Conservation (phyloP, 2,888 invertebrate species). For the Netelia melanura region DNA sequence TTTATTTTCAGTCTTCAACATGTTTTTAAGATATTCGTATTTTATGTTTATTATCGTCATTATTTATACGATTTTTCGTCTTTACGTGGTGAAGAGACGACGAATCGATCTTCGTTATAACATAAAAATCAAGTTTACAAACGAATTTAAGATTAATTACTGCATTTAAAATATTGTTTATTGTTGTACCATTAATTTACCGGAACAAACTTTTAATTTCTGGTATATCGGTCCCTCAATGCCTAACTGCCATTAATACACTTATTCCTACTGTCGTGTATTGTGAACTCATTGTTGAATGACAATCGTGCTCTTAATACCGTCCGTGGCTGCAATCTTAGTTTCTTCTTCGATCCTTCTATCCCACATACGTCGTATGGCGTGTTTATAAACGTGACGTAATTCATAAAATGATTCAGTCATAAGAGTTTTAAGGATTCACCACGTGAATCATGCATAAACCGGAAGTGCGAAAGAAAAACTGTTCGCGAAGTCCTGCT, state of each 20-base stretch:
- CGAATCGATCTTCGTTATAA: background rate
- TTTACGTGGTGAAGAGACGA: background rate
- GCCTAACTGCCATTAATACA: background rate
- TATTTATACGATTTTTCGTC: slow-evolving; percentile 10
- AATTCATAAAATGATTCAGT: slow-evolving; percentile 16
- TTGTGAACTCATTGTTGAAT: background rate
- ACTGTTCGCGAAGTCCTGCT: slow-evolving; percentile 1
- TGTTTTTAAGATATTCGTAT: background rate
- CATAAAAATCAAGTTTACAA: background rate
- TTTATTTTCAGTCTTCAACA: background rate
- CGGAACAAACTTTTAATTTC: background rate
- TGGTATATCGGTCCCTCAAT: background rate
- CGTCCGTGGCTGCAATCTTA: slow-evolving; percentile 20
- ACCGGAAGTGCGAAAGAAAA: slow-evolving; percentile 62
- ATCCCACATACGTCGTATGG: slow-evolving; percentile 18
- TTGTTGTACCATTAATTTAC: background rate
- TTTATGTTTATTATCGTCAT: background rate
- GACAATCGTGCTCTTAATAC: slow-evolving; percentile 20
- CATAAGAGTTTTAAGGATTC: slow-evolving; percentile 34
- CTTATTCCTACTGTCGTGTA: background rate
- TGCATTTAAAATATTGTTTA: background rate
- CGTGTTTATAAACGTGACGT: slow-evolving; percentile 38
- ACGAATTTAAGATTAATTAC: background rate
- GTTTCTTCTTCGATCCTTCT: slow-evolving; percentile 10
- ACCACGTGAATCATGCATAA: slow-evolving; percentile 53